Base-by-base conservation (phyloP, 2,797 vertebrate species). In the Paguma larvata region DNA sequence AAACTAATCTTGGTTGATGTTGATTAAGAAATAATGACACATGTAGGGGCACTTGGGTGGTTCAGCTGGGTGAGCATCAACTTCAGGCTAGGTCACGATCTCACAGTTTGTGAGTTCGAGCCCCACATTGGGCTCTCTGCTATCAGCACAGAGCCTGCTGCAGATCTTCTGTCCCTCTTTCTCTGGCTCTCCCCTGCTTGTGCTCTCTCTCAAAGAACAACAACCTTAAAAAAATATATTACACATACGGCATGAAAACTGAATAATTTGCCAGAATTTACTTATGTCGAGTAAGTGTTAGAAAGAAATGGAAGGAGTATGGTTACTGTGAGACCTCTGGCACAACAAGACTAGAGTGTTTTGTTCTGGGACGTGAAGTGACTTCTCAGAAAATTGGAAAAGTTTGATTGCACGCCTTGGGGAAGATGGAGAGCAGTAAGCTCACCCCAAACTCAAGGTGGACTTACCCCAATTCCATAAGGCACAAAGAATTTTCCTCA, bases 331-430 rank as follows among this genome's bases (percentile, higher is more conserved):
- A 10, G 16, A 25, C 12, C 1, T 77, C 51, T 53, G n/a, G 30
- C 18, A 51, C 8, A 32, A 70, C 0, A 75, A 11, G 5, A 6
- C 23, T 46, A 6, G 44, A 59, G 11, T 0, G 0, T 41, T n/a
- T 91, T 19, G 16, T 41, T 27, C 16, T 85, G 19, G 34, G 75
- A 65, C 34, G 3, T 12, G 51, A 93, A 67, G 5, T 48, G 25
- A 86, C 27, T 77, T 48, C n/a, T 41, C 32, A 51, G 12, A 80
- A 67, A 62, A 63, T 1, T n/a, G 30, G 62, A 68, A 19, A 79
- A 9, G 44, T 63, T n/a, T 5, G 72, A n/a, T 63, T 2, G 2
- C 21, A 94, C 18, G 6, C 13, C 23, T 38, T 38, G 70, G 16
- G 13, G 30, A 80, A 86, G 46, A 25, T 27, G 9, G 13, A 46